Base-by-base conservation (phyloP, 1,140 invertebrate species). In the Aethina tumida region DNA sequence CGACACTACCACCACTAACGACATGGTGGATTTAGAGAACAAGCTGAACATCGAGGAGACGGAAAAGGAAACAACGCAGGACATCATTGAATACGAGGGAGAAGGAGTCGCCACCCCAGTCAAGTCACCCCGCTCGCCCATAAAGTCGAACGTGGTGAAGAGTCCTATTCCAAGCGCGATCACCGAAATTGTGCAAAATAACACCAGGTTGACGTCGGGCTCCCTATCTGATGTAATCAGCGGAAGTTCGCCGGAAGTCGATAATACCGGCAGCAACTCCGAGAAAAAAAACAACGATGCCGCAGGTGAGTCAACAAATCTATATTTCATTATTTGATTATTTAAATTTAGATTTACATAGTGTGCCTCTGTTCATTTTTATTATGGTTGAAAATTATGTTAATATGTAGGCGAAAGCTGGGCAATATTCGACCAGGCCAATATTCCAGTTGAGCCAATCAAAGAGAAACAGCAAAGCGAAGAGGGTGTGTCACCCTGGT, bases 401-500 rank as follows among this genome's bases (percentile, higher is more conserved):
- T 30, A 4, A 5, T 7, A 7, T 41, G 18, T 34, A 49, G 53
- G 49, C 34, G 56, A 58, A 41, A 58, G 58, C 44, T 58, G 64
- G 61, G 54, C 56, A 6, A 58, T 60, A 21, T 62, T 63, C 39
- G 55, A 60, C 43, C 59, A 57, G 47, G 47, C 44, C 4, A 54
- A 50, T 20, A 24, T 43, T 16, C 27, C 39, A 3, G 21, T 36
- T n/a, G 50, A 55, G 19, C 20, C 20, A 4, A 17, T 32, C 0
- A 59, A 53, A 39, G 52, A 56, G 22, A 64, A 61, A 4, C 56
- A 63, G 9, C 59, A 63, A 41, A 58, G 58, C 66, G 60, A 67
- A 51, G 71, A 73, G 25, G 72, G 66, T 27, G 69, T 73, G 4
- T 82, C 79, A 2, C 79, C 79, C 0, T 84, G 81, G 74, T 85